phyloP scores from a whole-genome alignment of 2,888 invertebrate species.

The Habroteleia sp. region DNA sequence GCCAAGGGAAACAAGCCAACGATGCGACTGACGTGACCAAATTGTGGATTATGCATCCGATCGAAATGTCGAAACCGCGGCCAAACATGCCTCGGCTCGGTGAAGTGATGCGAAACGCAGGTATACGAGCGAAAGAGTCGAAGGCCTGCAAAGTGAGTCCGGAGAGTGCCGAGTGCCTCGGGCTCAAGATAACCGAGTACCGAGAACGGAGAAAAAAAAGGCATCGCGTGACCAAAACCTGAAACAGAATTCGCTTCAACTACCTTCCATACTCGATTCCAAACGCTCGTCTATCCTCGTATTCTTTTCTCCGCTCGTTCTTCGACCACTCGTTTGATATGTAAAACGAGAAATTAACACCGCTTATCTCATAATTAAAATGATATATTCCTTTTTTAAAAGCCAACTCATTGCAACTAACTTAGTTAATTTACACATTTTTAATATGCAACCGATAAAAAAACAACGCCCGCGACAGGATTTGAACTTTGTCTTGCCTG shows the following conservation, averaged over 20 bases:
- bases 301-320: constrained; percentile 29
- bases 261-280: constrained; percentile 70
- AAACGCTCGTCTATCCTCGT: constrained; percentile 69
- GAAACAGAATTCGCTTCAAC: constrained; percentile 75
- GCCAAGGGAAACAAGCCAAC: background rate
- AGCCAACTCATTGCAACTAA: background rate
- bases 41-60: too few relatives aligned
- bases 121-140: constrained; percentile 38
- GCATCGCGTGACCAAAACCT: constrained; percentile 80
- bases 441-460: too few relatives aligned
- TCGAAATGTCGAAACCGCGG: constrained; percentile 34
- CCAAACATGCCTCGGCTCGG: constrained; percentile 14
- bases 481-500: too few relatives aligned
- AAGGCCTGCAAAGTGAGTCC: constrained; percentile 53
- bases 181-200: constrained; percentile 80
- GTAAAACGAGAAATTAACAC: constrained; percentile 49
- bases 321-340: constrained; percentile 32
- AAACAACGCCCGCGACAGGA: background rate
- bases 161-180: constrained; percentile 68
- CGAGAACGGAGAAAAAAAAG: constrained; percentile 80
- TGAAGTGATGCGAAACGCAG: constrained; percentile 24
- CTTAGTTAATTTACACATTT: background rate
- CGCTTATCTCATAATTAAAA: constrained; percentile 42
- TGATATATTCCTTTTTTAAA: constrained; percentile 1
- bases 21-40: too few relatives aligned